Evolutionary conservation across 2,888 invertebrate genomes (phyloP).

Genomic region (Lycaena phlaeas): DNA sequence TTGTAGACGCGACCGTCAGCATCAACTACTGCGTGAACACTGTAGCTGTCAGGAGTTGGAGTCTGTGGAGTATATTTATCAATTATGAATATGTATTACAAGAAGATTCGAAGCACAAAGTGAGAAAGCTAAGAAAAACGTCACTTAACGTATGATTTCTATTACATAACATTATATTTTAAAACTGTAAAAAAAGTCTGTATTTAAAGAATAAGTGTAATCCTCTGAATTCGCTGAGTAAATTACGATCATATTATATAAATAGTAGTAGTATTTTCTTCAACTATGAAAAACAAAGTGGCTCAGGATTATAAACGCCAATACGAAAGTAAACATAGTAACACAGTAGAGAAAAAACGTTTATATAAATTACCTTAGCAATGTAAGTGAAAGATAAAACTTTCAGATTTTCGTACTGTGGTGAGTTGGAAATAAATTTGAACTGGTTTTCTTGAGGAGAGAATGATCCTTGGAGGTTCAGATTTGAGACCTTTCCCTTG

Average conservation of each 20-base stretch:
- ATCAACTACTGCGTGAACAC: conserved; percentile 46
- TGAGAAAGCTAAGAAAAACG: too few relatives aligned
- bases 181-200: too few relatives aligned
- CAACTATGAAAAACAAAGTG: too few relatives aligned
- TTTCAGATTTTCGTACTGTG: conserved; percentile 63
- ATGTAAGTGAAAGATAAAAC: conserved; percentile 58
- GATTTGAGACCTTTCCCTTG: conserved; percentile 50
- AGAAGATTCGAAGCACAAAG: background rate
- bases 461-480: conserved; percentile 44
- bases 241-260: too few relatives aligned
- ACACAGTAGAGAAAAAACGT: too few relatives aligned
- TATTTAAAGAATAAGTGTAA: too few relatives aligned
- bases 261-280: too few relatives aligned
- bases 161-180: too few relatives aligned
- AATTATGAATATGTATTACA: background rate
- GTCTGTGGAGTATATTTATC: conserved; percentile 28
- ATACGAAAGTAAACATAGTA: too few relatives aligned
- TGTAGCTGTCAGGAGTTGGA: conserved; percentile 48
- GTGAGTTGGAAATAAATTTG: conserved; percentile 34
- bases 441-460: conserved; percentile 36
- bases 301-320: too few relatives aligned
- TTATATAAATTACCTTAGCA: conserved; percentile 45
- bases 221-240: too few relatives aligned
- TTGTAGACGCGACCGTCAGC: conserved; percentile 75
- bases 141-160: too few relatives aligned